Evolutionary conservation across 2,113 vertebrate genomes (phyloP).

Genomic region (Gasterosteus aculeatus): DNA sequence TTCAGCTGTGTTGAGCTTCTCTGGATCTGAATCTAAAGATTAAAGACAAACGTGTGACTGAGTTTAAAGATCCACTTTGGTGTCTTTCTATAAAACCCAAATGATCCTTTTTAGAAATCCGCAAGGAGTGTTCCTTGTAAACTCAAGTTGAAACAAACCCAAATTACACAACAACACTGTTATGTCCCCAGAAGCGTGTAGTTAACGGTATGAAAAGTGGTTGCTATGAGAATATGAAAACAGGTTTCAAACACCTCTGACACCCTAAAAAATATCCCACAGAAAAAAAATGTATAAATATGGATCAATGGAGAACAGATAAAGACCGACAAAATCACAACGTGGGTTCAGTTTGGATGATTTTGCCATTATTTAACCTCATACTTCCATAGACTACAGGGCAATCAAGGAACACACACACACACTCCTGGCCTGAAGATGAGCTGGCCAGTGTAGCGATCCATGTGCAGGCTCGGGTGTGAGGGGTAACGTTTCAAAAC

Average conservation of each 20-base stretch:
- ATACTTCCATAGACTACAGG: constrained; percentile 43
- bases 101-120: background rate
- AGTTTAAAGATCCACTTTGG: background rate
- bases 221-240: background rate
- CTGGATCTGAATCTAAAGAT: constrained; percentile 1
- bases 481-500: constrained; percentile 69
- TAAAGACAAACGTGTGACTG: background rate
- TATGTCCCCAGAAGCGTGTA: background rate
- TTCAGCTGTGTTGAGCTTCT: constrained; percentile 17
- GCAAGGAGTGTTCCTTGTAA: background rate
- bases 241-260: background rate
- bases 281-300: background rate
- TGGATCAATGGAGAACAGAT: constrained; percentile 6
- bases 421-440: constrained; percentile 34
- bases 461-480: constrained; percentile 29
- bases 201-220: background rate
- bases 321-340: constrained; percentile 26
- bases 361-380: constrained; percentile 51
- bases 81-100: background rate
- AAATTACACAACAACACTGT: background rate
- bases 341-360: constrained; percentile 45
- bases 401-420: constrained; percentile 51
- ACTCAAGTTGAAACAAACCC: background rate
- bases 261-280: background rate
- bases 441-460: constrained; percentile 40